Evolutionary conservation across 37 sponge, comb jelly and placozoan genomes (phyloP).

Genomic region (Oopsacas minuta): DNA sequence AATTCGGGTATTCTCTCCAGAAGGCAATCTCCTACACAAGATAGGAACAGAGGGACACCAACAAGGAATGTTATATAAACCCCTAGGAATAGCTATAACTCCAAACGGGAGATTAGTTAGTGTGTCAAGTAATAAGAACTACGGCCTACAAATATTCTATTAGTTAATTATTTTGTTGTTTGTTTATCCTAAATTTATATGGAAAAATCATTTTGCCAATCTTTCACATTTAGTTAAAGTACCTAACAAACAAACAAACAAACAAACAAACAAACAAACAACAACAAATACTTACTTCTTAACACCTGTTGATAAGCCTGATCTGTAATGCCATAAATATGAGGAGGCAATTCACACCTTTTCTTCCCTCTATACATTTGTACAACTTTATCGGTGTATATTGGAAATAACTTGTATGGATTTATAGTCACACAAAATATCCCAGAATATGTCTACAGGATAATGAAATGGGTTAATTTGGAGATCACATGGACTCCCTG

Average conservation of each 20-base stretch:
- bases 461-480: too few relatives aligned
- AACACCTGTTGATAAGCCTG: conserved; percentile 92
- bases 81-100: not conserved
- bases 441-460: conserved; percentile 88
- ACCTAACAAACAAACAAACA: too few relatives aligned
- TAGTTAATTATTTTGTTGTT: not conserved
- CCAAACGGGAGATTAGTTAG: not conserved
- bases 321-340: conserved; percentile 89
- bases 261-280: too few relatives aligned
- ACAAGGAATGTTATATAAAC: not conserved
- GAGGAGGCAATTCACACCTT: conserved; percentile 87
- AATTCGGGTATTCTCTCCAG: not conserved
- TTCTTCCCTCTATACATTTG: conserved; percentile 88
- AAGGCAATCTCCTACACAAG: not conserved
- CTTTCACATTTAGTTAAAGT: too few relatives aligned
- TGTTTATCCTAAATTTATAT: not conserved
- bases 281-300: conserved; percentile 71
- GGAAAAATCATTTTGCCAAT: too few relatives aligned
- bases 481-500: too few relatives aligned
- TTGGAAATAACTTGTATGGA: conserved; percentile 82
- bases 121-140: not conserved
- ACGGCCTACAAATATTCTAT: not conserved
- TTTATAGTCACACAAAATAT: conserved; percentile 97
- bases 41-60: not conserved
- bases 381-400: conserved; percentile 80